phyloP scores from a whole-genome alignment of 2,888 invertebrate genomes.

The Cosmopolites sordidus region DNA sequence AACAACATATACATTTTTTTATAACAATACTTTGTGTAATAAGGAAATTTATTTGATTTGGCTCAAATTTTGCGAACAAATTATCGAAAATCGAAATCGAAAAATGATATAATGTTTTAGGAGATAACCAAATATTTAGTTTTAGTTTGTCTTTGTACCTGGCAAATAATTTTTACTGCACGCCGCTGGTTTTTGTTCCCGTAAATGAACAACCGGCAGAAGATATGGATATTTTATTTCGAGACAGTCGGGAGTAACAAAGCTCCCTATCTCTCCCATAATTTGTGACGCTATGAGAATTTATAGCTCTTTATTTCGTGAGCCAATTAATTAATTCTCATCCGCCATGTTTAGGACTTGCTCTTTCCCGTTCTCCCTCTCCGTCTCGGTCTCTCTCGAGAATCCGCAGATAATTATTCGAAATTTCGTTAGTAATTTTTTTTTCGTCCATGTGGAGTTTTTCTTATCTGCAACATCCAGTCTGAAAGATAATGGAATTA shows the following conservation, averaged over 20 bases:
- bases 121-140: no score
- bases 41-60: no score
- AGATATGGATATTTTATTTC: constrained; percentile 51
- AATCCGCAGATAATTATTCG: constrained; percentile 16
- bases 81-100: no score
- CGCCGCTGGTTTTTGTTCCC: constrained; percentile 1
- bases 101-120: no score
- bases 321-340: constrained; percentile 52
- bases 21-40: no score
- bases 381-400: not conserved
- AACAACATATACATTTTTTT: no score
- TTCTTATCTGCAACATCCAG: no score
- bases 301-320: constrained; percentile 51
- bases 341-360: constrained; percentile 43
- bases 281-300: constrained; percentile 51
- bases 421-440: constrained; percentile 3
- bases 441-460: no score
- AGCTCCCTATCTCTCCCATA: constrained; percentile 49
- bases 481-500: no score
- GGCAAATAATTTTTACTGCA: no score
- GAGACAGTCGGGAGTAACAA: constrained; percentile 37
- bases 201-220: constrained; percentile 29
- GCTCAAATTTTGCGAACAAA: no score
- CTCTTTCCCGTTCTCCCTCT: not conserved
- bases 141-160: no score